Conservation (phyloP, 2,113 vertebrate genomes). For the Zosterops borbonicus region DNA sequence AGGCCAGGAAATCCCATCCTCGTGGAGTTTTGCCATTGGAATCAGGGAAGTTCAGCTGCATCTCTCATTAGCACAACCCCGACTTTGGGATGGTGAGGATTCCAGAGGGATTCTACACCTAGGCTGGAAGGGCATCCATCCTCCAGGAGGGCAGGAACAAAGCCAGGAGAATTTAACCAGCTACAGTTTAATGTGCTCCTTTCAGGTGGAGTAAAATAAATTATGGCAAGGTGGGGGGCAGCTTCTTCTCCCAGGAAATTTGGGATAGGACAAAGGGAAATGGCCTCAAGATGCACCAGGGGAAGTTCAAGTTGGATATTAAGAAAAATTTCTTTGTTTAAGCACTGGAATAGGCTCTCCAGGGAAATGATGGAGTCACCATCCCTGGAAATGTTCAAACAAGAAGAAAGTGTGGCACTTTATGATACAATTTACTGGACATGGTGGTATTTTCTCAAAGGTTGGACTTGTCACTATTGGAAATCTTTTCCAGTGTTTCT, state of each 20-base stretch:
- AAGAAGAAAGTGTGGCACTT: too few species aligned
- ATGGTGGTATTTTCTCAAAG: background rate
- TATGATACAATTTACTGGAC: accelerated
- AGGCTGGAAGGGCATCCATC: background rate
- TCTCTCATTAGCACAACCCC: background rate
- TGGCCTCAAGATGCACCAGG: background rate
- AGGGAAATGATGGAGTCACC: background rate
- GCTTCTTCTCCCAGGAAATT: background rate
- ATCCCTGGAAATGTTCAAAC: background rate
- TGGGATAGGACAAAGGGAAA: background rate
- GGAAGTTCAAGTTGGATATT: background rate
- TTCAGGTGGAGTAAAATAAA: background rate
- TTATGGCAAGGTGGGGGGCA: background rate
- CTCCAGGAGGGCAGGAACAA: background rate
- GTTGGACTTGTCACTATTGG: background rate
- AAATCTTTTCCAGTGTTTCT: too few species aligned
- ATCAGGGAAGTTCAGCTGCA: background rate
- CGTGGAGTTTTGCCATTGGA: background rate
- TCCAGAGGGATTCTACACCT: background rate
- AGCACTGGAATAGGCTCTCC: background rate
- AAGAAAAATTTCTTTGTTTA: background rate
- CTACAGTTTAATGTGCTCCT: background rate
- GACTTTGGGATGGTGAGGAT: background rate
- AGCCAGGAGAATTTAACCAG: background rate
- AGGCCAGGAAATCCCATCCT: background rate